Evolutionary conservation across 2,888 invertebrate species (phyloP).

Genomic region (Eubasilissa splendida): DNA sequence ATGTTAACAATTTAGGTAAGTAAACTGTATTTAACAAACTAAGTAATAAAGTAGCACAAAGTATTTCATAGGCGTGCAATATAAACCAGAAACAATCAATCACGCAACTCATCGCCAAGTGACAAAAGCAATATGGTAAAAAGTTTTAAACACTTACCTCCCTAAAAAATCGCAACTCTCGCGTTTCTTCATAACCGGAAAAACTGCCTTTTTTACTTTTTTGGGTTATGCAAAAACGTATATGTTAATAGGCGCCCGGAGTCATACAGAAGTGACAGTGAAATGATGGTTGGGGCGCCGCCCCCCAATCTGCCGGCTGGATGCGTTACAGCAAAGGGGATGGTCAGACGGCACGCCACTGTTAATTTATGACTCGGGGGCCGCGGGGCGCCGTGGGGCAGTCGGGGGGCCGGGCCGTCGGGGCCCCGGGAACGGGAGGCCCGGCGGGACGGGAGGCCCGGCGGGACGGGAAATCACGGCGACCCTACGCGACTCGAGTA

Average conservation of each 20-base stretch:
- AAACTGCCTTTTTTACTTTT: not conserved
- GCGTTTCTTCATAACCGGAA: constrained; percentile 29
- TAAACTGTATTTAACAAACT: too few species aligned
- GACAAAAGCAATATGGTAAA: constrained; percentile 45
- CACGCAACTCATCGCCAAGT: constrained; percentile 49
- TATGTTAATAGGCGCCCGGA: constrained; percentile 58
- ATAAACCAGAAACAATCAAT: constrained; percentile 50
- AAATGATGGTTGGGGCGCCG: constrained; percentile 57
- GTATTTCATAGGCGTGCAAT: constrained; percentile 37
- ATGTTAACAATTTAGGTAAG: too few species aligned
- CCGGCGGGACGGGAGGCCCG: constrained; percentile 3
- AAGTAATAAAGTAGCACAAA: not conserved
- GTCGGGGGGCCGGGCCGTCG: not conserved
- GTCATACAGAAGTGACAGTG: constrained; percentile 59
- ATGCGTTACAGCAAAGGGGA: constrained; percentile 59
- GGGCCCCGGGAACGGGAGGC: constrained; percentile 11
- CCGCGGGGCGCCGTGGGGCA: constrained; percentile 36
- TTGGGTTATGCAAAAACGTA: constrained; percentile 57
- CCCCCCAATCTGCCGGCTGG: constrained; percentile 57
- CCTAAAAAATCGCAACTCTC: constrained; percentile 27
- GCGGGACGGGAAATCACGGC: constrained; percentile 28
- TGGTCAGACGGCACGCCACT: constrained; percentile 57
- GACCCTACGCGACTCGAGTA: constrained; percentile 12
- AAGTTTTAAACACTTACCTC: constrained; percentile 30
- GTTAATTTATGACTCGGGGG: constrained; percentile 57